phyloP scores from a whole-genome alignment of 37 sponge, comb jelly and placozoan species.

The Cliona cf. orientalis region DNA sequence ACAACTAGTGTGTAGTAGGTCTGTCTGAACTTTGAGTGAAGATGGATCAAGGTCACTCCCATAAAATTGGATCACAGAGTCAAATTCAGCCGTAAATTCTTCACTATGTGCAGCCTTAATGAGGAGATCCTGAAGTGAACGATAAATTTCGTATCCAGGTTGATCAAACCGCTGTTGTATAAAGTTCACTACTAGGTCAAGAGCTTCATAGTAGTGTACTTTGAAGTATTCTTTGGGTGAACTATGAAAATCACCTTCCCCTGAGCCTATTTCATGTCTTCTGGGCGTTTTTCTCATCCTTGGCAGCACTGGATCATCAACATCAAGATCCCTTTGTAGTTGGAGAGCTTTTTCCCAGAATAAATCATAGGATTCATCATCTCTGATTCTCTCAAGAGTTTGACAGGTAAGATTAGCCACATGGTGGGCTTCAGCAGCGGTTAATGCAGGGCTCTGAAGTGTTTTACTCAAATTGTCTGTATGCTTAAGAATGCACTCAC shows the following conservation, averaged over 20 bases:
- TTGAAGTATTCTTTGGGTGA: constrained; percentile 33
- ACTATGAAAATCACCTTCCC: not conserved
- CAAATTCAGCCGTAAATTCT: constrained; percentile 11
- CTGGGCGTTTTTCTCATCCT: constrained; percentile 41
- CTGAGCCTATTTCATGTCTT: constrained; percentile 42
- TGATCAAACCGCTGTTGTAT: constrained; percentile 26
- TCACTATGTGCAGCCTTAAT: constrained; percentile 22
- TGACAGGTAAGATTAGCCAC: constrained; percentile 48
- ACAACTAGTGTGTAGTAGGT: constrained; percentile 20
- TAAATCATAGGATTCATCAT: constrained; percentile 34
- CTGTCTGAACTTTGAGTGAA: constrained; percentile 10
- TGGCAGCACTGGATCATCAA: constrained; percentile 42
- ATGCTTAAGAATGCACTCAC: constrained; percentile 43
- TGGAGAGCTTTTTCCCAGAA: constrained; percentile 40
- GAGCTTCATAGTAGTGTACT: constrained; percentile 33
- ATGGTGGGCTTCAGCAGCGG: constrained; percentile 47
- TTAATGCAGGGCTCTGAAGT: constrained; percentile 44
- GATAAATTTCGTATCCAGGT: constrained; percentile 28
- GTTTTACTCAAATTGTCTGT: constrained; percentile 54
- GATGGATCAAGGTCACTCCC: constrained; percentile 13
- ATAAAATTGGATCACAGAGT: constrained; percentile 35
- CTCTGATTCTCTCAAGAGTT: constrained; percentile 30
- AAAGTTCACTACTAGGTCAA: constrained; percentile 29
- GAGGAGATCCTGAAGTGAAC: constrained; percentile 25
- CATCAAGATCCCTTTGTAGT: constrained; percentile 2